Base-by-base conservation (phyloP, 2,113 vertebrate genomes). In the Saccopteryx leptura region DNA sequence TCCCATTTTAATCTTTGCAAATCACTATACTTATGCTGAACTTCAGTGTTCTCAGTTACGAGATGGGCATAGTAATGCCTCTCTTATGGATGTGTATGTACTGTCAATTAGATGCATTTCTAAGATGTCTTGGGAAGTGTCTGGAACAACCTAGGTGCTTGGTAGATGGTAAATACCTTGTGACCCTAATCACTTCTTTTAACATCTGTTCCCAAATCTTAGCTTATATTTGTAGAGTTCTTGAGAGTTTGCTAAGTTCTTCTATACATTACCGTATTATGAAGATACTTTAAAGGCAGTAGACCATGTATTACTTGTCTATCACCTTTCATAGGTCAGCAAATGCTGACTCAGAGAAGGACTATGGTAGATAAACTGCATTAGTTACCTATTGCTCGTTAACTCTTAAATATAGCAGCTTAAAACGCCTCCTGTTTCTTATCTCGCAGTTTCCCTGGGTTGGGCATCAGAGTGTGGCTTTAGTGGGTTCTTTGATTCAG, bases 271-370 rank as follows among this genome's bases (percentile, higher is more conserved):
- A 66, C 46, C 2, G 7, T 87, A 81, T 56, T 31, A 81, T 60
- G 69, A 91, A 58, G 65, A 63, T 46, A 6, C 13, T 91, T n/a
- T 91, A 74, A 89, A 46, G 17, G 89, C 66, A 88, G 7, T 52
- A 78, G 26, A 3, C 8, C 31, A 56, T 60, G 21, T 4, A 26
- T 83, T 84, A 76, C 71, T 72, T 81, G n/a, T 58, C 15, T 85
- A 23, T 69, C 12, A 48, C 69, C 19, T 69, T 86, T 90, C 46
- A 58, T 0, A 88, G 28, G 69, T 74, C 17, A 91, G 50, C 24
- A 95, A 90, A 76, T 28, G 23, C 60, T 93, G 33, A 79, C 33
- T 92, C 69, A 79, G 6, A 71, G 72, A n/a, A 63, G n/a, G 26
- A n/a, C 69, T 75, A 65, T 10, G 7, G 7, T 14, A 60, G 12